Evolutionary conservation across 2,113 vertebrate species (phyloP).

Genomic region (Sapajus apella): DNA sequence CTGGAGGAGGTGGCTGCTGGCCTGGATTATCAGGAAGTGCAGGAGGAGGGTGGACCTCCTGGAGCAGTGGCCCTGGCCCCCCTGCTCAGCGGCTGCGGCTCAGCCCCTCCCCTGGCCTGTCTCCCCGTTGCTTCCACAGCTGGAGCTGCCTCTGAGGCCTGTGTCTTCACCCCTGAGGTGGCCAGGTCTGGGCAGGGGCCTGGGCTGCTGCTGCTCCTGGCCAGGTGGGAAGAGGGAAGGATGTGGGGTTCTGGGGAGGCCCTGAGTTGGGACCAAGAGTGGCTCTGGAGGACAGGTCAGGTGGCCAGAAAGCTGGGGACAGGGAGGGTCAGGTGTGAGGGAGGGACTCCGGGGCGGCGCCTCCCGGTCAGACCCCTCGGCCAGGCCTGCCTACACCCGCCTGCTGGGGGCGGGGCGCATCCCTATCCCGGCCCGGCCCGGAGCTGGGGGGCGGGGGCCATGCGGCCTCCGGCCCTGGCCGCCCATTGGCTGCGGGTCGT

Average conservation of each 20-base stretch:
- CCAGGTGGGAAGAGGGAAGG: background rate
- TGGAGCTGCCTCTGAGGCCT: background rate
- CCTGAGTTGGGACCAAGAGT: background rate
- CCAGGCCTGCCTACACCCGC: slow-evolving; percentile 68
- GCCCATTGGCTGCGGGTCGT: slow-evolving; percentile 86
- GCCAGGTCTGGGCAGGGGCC: background rate
- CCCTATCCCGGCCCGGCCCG: slow-evolving; percentile 80
- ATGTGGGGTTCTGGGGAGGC: background rate
- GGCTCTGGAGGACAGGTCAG: background rate
- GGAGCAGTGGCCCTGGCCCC: background rate
- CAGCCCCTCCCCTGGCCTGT: background rate
- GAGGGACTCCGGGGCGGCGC: background rate
- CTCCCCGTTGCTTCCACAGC: background rate
- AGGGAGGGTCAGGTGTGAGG: too few species aligned
- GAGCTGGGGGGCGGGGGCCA: slow-evolving; percentile 69
- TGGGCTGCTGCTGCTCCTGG: background rate
- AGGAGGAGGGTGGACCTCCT: background rate
- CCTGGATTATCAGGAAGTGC: background rate
- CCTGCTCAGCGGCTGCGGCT: background rate
- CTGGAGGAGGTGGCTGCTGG: background rate
- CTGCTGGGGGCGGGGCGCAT: slow-evolving; percentile 81
- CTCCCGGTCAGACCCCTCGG: background rate
- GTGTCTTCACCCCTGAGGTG: fast-evolving
- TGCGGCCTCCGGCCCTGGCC: slow-evolving; percentile 62
- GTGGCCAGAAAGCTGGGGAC: background rate